These are phyloP conservation scores for Hippocampus kuda DNA, from an alignment of 2,797 vertebrate species.

Conservation along the genomic window DNA sequence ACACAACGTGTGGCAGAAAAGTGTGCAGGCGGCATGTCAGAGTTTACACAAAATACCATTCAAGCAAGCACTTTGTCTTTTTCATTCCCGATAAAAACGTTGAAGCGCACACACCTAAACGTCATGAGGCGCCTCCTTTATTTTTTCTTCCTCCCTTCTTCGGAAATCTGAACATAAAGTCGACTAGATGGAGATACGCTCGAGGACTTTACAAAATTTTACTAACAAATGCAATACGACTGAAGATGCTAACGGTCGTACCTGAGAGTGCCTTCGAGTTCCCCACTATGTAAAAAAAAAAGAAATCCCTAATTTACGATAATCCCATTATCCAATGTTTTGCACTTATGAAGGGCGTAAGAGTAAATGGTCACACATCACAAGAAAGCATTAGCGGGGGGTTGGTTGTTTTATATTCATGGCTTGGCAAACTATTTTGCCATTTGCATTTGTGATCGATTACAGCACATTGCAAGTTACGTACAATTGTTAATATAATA, in stretches of 20 bases:
- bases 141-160: neutral
- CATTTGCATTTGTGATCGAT: neutral
- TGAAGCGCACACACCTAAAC: neutral
- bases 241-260: constrained; percentile 32
- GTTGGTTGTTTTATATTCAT: neutral
- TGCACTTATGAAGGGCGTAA: too few species aligned
- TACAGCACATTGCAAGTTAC: too few species aligned
- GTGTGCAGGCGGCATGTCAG: constrained; percentile 55
- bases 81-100: neutral
- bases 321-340: too few species aligned
- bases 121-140: neutral
- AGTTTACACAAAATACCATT: constrained; percentile 10
- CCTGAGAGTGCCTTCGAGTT: constrained; percentile 47
- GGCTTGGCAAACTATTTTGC: too few species aligned
- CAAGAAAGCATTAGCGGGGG: too few species aligned
- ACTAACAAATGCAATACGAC: neutral
- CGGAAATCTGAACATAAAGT: neutral
- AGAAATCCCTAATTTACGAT: too few species aligned
- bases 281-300: too few species aligned
- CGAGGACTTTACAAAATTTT: neutral
- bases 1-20: constrained; percentile 23
- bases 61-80: neutral
- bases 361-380: too few species aligned
- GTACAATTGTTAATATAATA: too few species aligned
- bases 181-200: neutral